Conservation (phyloP, 2,888 invertebrate species). For the Polietes domitor region DNA sequence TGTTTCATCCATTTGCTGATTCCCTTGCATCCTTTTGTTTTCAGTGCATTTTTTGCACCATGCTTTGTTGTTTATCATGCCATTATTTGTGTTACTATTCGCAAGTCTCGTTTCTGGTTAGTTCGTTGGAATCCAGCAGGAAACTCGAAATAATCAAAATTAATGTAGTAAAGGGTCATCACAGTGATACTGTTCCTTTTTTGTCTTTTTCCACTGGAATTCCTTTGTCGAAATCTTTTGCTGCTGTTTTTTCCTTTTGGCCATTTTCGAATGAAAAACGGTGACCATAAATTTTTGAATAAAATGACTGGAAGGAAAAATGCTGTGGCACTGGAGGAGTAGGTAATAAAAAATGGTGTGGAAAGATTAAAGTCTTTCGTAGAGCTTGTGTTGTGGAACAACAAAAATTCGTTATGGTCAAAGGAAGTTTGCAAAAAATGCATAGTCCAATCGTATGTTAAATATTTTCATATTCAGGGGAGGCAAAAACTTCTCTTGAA, state of each 20-base stretch:
- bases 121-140: conserved; percentile 31
- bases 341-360: conserved; percentile 21
- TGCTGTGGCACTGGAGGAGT: background rate
- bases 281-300: conserved; percentile 22
- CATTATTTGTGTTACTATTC: conserved; percentile 39
- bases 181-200: conserved; percentile 18
- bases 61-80: conserved; percentile 34
- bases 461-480: too few relatives aligned
- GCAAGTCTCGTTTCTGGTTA: conserved; percentile 28
- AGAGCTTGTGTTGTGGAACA: background rate
- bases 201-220: background rate
- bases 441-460: too few relatives aligned
- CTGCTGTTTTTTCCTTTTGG: background rate
- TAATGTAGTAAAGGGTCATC: conserved; percentile 38
- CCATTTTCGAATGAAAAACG: conserved; percentile 15
- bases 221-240: conserved; percentile 23
- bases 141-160: conserved; percentile 39
- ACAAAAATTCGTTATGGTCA: background rate
- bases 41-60: background rate
- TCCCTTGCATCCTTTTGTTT: conserved; percentile 1
- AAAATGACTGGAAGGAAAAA: conserved; percentile 30
- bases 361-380: conserved; percentile 19
- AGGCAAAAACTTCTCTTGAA: too few relatives aligned
- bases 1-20: conserved; percentile 12
- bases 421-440: too few relatives aligned